Base-by-base conservation (phyloP, 2,888 invertebrate species). In the Hirtodrosophila cameraria region DNA sequence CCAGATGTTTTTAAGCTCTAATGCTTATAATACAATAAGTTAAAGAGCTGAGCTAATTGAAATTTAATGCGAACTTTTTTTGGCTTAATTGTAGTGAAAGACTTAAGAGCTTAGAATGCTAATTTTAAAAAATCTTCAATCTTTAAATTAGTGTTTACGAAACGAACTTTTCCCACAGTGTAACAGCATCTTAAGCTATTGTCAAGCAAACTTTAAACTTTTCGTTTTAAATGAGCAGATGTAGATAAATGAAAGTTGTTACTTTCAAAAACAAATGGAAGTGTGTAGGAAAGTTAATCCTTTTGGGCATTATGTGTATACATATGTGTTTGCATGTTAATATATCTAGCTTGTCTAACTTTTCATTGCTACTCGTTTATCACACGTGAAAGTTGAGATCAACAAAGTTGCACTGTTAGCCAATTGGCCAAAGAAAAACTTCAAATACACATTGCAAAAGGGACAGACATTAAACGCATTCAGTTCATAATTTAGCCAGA, bases 341-440 rank as follows among this genome's bases (percentile, higher is more conserved):
- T 16, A 23, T 8, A 2, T 30, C 11, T 35, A 12, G 23, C 45
- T 41, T 33, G 28, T 18, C 36, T n/a, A 18, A 36, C 13, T 35
- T 62, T 35, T 45, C 25, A 35, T 30, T 27, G 58, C 27, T 30
- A 12, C 36, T 15, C 23, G 25, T 61, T 49, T 27, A 38, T 57
- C 18, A 58, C 35, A 27, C 5, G 74, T 66, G 71, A 71, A 71
- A 71, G 71, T 72, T 61, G 15, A 39, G 13, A 46, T 57, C 27
- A 36, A 16, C 31, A 33, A 59, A 35, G 18, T 28, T 23, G 23
- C 23, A 23, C 2, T 23, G 23, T 6, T 27, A 13, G 31, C 28
- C 27, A 16, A 49, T 36, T 27, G 13, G 30, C 55, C 18, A 42
- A 36, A 20, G 12, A 55, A 25, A 59, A 15, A 18, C 7, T 38